A percentile compares a stretch with the other conserved stretches of the same genome.
Conservation (phyloP, 2,113 vertebrate species). For the Coregonus clupeaformis region DNA sequence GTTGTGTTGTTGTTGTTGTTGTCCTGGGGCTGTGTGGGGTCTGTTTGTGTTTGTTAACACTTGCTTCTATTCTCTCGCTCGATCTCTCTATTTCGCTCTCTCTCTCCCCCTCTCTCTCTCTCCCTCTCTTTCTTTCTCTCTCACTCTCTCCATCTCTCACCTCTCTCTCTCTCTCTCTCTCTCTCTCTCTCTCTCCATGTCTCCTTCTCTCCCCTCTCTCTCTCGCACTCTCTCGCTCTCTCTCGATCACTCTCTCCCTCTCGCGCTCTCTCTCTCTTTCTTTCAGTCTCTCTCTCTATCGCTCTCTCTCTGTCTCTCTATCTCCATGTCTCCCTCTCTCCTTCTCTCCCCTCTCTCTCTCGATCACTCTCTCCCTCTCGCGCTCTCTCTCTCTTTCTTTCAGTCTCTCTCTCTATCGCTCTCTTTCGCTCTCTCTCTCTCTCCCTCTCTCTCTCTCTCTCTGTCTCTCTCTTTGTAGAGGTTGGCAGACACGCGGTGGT, state of each 20-base stretch:
- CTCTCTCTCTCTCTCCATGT: too few relatives aligned
- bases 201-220: not conserved
- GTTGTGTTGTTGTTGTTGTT: too few relatives aligned
- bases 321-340: not conserved
- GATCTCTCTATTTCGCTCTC: not conserved
- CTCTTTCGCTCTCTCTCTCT: not conserved
- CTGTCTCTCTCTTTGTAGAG: conserved; percentile 1
- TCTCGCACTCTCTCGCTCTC: not conserved
- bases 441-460: not conserved
- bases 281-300: not conserved
- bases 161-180: too few relatives aligned
- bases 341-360: not conserved
- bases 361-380: not conserved
- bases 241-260: not conserved
- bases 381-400: not conserved
- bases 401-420: not conserved
- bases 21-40: too few relatives aligned
- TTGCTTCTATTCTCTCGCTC: not conserved
- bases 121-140: conserved; percentile 12
- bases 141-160: too few relatives aligned
- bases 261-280: not conserved
- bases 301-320: not conserved
- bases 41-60: too few relatives aligned
- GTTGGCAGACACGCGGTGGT: not conserved
- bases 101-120: not conserved